A percentile compares a stretch with the other conserved stretches of the same genome.
phyloP scores from a whole-genome alignment of 1,140 invertebrate species.

The Oryzaephilus surinamensis region DNA sequence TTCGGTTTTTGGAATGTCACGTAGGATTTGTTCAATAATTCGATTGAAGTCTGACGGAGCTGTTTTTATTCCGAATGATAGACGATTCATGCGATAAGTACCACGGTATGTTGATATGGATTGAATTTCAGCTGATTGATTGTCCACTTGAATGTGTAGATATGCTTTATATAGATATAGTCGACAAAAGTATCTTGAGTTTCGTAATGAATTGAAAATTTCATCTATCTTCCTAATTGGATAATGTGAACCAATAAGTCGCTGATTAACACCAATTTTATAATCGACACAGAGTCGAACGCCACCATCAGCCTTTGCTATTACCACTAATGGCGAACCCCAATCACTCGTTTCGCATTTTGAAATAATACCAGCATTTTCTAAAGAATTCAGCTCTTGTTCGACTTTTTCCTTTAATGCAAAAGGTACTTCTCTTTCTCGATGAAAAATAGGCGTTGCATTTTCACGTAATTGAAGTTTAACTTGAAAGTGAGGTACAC shows the following conservation, averaged over 20 bases:
- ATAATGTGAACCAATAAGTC: slow-evolving; percentile 15
- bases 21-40: slow-evolving; percentile 33
- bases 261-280: slow-evolving; percentile 22
- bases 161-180: too few relatives aligned
- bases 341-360: slow-evolving; percentile 29
- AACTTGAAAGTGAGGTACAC: not conserved
- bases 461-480: slow-evolving; percentile 7
- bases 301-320: slow-evolving; percentile 33
- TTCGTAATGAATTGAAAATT: slow-evolving; percentile 14
- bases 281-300: slow-evolving; percentile 36
- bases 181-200: slow-evolving; percentile 18
- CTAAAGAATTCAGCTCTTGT: slow-evolving; percentile 19
- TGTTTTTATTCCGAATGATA: slow-evolving; percentile 40
- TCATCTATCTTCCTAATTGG: slow-evolving; percentile 23
- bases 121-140: slow-evolving; percentile 9
- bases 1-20: slow-evolving; percentile 6
- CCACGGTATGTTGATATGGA: slow-evolving; percentile 14
- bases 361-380: slow-evolving; percentile 20
- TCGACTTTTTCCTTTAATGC: slow-evolving; percentile 21
- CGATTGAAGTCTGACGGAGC: slow-evolving; percentile 42
- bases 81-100: slow-evolving; percentile 31
- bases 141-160: slow-evolving; percentile 23
- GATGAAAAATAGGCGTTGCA: slow-evolving; percentile 8
- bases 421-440: slow-evolving; percentile 23
- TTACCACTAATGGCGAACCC: slow-evolving; percentile 36